These are phyloP conservation scores for Drosophila yooni DNA, from an alignment of 2,888 invertebrate genomes.

Conservation along the genomic window DNA sequence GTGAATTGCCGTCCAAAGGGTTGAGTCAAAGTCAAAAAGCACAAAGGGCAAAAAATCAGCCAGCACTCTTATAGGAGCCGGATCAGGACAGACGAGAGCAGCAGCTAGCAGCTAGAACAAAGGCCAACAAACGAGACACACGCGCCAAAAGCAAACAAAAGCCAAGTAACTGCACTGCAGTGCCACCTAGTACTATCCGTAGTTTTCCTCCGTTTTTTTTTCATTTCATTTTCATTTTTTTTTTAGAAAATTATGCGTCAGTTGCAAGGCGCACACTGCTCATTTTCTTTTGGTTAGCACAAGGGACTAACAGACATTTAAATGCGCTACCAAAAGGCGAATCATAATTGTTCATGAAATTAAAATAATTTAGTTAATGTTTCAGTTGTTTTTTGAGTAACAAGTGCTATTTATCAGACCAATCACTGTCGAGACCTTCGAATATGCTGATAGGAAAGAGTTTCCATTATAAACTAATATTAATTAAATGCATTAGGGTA, in stretches of 20 bases:
- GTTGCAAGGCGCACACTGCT: constrained; percentile 25
- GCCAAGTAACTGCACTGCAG: constrained; percentile 46
- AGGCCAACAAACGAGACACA: constrained; percentile 56
- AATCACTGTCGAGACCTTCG: neutral
- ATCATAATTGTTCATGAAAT: neutral
- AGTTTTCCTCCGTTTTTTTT: neutral
- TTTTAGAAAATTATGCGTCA: constrained; percentile 61
- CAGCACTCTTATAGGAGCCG: constrained; percentile 27
- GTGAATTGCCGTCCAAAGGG: constrained; percentile 15
- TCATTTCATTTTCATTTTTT: constrained; percentile 1
- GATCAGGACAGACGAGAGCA: constrained; percentile 18
- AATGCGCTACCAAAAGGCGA: neutral
- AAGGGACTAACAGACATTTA: constrained; percentile 1
- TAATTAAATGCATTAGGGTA: neutral
- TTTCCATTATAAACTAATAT: neutral
- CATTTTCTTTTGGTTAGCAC: constrained; percentile 51
- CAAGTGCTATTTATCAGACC: neutral
- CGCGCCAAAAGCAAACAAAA: constrained; percentile 60
- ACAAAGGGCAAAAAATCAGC: constrained; percentile 33
- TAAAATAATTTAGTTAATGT: neutral
- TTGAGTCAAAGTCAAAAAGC: constrained; percentile 9
- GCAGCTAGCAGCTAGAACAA: constrained; percentile 46
- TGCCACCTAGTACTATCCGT: constrained; percentile 2
- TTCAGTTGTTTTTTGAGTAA: neutral
- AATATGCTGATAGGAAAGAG: neutral